Base-by-base conservation (phyloP, 2,888 invertebrate species). In the Sialis lutaria region DNA sequence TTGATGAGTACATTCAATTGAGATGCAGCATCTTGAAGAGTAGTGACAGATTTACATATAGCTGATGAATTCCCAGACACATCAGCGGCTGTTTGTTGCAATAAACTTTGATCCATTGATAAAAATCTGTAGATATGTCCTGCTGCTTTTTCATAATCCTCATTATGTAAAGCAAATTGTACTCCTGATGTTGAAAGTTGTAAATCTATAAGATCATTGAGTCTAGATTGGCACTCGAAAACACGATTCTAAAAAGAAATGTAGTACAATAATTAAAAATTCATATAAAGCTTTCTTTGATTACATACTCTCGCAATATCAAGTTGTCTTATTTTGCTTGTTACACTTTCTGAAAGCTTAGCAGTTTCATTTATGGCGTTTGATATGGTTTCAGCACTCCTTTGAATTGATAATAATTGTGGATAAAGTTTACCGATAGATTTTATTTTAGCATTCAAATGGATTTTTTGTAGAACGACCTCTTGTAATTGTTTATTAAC, bases 171-270 rank as follows among this genome's bases (percentile, higher is more conserved):
- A 1, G 98, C 95, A 44, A 86, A 80, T 53, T 92, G 86, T 0
- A 98, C 97, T n/a, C 96, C 97, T 62, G 95, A 90, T 44, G 93
- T 92, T 63, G 97, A 98, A 48, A 91, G 73, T 64, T 95, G 91
- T 45, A 97, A 70, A 63, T 97, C 96, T 49, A 96, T 79, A 37
- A 97, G 73, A 63, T 97, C 96, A 57, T 93, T 89, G 0, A 97
- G 95, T 49, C 96, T 71, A 55, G 86, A 82, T 63, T 97, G 90
- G 58, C 93, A 95, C 56, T 92, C 91, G 4, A 88, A 89, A 0
- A 97, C 96, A 48, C 91, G 77, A 53, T 83, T 86, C 81, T 90
- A 60, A 43, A 63, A 63, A 42, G 44, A 35, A 8, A 46, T 46
- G 42, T 45, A 33, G 45, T 22, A 42, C 12, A 33, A 35, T 41